phyloP scores from a whole-genome alignment of 2,113 vertebrate genomes.

The Cyanoderma ruficeps region DNA sequence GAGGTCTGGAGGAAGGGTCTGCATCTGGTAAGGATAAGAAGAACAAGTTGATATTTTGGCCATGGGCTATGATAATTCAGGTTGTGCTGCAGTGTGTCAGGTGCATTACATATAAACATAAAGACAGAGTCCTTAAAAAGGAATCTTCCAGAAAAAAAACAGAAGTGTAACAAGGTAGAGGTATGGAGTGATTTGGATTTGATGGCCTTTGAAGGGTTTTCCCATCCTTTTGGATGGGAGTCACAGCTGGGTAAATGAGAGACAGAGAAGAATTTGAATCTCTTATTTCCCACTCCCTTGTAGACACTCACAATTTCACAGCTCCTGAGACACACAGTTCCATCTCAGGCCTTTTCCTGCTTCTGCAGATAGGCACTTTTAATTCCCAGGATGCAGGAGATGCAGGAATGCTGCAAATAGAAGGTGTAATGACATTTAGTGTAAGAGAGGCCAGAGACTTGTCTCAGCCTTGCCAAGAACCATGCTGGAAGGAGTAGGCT shows the following conservation, averaged over 20 bases:
- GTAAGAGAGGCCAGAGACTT: not conserved
- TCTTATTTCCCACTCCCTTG: not conserved
- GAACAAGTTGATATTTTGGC: not conserved
- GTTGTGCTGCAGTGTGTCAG: not conserved
- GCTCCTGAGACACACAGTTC: not conserved
- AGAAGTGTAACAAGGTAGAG: not conserved
- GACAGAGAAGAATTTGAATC: not conserved
- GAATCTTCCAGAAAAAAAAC: not conserved
- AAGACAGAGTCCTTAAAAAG: not conserved
- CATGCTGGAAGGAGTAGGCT: not conserved
- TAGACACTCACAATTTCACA: not conserved
- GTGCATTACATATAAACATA: accelerated
- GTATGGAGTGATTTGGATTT: not conserved
- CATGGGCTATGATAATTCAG: not conserved
- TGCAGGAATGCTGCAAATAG: not conserved
- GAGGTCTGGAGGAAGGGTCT: not conserved
- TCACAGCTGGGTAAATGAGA: not conserved
- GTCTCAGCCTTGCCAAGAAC: not conserved
- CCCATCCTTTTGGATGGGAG: not conserved
- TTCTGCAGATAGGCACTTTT: not conserved
- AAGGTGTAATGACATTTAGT: not conserved
- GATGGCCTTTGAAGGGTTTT: not conserved
- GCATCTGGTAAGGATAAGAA: conserved; percentile 38
- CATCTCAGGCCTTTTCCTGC: not conserved
- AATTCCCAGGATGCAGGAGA: not conserved